Evolutionary conservation across 2,888 invertebrate genomes (phyloP).

Genomic region (Amphimallon solstitiale): DNA sequence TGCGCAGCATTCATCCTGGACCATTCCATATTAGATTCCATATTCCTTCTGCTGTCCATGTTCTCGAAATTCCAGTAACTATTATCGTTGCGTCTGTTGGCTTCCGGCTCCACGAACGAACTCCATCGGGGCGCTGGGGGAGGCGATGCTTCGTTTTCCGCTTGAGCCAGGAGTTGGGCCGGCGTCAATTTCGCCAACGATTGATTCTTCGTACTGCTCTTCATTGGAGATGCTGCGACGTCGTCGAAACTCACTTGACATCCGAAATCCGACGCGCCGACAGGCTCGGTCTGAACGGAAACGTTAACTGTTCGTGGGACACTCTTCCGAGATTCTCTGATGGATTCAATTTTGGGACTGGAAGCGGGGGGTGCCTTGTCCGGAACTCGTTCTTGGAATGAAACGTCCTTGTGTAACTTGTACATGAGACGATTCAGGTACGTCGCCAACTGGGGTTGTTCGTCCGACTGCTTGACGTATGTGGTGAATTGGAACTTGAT

Average conservation of each 20-base stretch:
- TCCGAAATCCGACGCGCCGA: constrained; percentile 50
- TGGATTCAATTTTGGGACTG: constrained; percentile 4
- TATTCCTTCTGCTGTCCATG: constrained; percentile 6
- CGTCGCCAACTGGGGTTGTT: constrained; percentile 38
- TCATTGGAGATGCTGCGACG: constrained; percentile 48
- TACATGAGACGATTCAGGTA: constrained; percentile 44
- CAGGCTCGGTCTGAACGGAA: constrained; percentile 42
- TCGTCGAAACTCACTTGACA: constrained; percentile 59
- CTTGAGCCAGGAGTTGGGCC: constrained; percentile 57
- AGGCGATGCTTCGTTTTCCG: constrained; percentile 19
- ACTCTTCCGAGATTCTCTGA: background rate
- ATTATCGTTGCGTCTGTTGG: background rate
- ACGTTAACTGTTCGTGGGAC: constrained; percentile 38
- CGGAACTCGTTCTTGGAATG: constrained; percentile 18
- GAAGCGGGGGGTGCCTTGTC: constrained; percentile 7
- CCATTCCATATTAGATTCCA: background rate
- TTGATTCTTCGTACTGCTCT: constrained; percentile 51
- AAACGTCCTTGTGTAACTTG: constrained; percentile 37
- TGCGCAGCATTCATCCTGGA: background rate
- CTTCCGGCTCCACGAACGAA: background rate
- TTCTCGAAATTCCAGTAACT: constrained; percentile 9
- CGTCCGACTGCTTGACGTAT: constrained; percentile 41
- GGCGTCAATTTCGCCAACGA: constrained; percentile 60
- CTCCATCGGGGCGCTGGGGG: constrained; percentile 30
- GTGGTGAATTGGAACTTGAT: constrained; percentile 50